These are phyloP conservation scores for Cardinalis cardinalis DNA, from an alignment of 2,113 vertebrate species.

Conservation along the genomic window DNA sequence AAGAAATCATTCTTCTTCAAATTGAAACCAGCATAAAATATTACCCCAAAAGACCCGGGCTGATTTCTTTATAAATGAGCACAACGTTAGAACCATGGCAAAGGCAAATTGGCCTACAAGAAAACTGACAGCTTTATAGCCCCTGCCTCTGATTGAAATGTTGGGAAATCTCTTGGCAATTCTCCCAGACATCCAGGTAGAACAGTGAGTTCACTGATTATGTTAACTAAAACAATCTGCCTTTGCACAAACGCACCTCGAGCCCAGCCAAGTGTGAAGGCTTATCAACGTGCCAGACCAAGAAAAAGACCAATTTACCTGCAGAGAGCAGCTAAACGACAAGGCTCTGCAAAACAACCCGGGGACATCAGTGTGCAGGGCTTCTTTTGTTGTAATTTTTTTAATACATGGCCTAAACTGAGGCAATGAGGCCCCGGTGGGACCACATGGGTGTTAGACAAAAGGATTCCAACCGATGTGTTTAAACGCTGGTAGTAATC, in stretches of 20 bases:
- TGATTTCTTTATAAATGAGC: conserved; percentile 71
- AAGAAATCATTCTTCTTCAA: conserved; percentile 24
- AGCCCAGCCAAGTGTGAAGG: conserved; percentile 76
- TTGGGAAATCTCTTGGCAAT: conserved; percentile 83
- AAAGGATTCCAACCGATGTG: neutral
- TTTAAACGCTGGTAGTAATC: neutral
- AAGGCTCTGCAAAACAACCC: neutral
- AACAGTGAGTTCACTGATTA: conserved; percentile 80
- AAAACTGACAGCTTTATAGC: conserved; percentile 87
- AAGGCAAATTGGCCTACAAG: conserved; percentile 85
- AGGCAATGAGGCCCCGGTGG: neutral
- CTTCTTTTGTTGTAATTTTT: neutral
- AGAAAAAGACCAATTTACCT: conserved; percentile 64
- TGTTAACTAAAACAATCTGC: conserved; percentile 86
- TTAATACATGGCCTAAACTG: neutral
- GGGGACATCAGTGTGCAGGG: neutral
- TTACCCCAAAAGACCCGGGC: conserved; percentile 53
- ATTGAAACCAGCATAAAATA: conserved; percentile 63
- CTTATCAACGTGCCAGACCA: conserved; percentile 67
- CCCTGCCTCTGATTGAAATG: conserved; percentile 75
- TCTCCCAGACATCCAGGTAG: conserved; percentile 88
- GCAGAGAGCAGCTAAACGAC: conserved; percentile 2
- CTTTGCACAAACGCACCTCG: conserved; percentile 77
- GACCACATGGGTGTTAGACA: neutral
- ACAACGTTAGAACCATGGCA: conserved; percentile 74